A percentile compares a stretch with the other conserved stretches of the same genome.
Conservation (phyloP, 2,797 vertebrate genomes). For the Xenops minutus region DNA sequence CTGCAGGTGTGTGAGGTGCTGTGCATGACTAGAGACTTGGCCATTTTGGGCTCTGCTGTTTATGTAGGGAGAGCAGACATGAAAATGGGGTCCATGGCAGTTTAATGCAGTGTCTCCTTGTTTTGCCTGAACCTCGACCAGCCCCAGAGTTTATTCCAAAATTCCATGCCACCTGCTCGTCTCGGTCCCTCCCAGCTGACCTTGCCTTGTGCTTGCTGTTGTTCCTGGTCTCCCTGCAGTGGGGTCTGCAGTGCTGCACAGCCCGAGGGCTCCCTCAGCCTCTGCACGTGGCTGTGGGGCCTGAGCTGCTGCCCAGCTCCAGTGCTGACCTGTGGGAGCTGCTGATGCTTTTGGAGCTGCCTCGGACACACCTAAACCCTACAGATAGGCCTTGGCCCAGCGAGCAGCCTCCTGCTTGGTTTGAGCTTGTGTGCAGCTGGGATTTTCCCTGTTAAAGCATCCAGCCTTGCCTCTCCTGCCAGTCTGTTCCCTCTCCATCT, state of each 20-base stretch:
- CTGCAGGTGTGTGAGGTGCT: neutral
- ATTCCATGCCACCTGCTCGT: neutral
- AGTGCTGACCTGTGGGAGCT: neutral
- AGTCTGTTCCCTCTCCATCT: neutral
- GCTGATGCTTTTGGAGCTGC: neutral
- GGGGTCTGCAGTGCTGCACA: neutral
- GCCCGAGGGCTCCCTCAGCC: accelerated
- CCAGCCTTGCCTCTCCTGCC: neutral
- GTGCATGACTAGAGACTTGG: neutral
- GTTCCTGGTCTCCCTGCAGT: accelerated
- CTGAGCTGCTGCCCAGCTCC: neutral
- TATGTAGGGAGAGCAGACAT: neutral
- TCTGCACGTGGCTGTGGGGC: accelerated
- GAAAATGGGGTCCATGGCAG: neutral
- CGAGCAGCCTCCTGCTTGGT: accelerated
- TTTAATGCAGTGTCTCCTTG: constrained; percentile 22
- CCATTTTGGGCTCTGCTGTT: neutral
- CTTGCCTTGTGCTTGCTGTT: accelerated
- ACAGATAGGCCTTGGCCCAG: neutral
- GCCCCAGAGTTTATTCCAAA: neutral
- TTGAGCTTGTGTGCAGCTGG: neutral
- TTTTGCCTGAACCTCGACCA: neutral
- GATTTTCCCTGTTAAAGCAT: neutral
- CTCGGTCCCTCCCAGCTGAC: neutral
- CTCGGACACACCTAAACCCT: neutral